These are phyloP conservation scores for Stenchaetothrips biformis DNA, from an alignment of 2,888 invertebrate genomes.

Conservation along the genomic window DNA sequence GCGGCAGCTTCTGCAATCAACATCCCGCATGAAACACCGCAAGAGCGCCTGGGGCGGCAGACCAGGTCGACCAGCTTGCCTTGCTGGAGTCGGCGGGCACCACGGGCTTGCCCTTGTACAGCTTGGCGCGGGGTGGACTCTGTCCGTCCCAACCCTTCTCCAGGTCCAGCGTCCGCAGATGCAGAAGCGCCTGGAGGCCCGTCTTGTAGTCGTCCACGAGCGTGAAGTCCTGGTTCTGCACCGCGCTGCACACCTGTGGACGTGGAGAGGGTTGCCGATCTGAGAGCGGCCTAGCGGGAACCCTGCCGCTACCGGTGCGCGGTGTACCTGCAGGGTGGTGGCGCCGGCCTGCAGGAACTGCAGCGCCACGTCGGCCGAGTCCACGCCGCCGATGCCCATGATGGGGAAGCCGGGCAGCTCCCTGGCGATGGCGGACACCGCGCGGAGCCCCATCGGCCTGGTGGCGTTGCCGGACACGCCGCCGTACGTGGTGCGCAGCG, in stretches of 20 bases:
- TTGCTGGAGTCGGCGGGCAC: slow-evolving; percentile 61
- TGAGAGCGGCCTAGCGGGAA: not conserved
- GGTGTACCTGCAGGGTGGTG: slow-evolving; percentile 74
- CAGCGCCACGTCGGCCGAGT: slow-evolving; percentile 91
- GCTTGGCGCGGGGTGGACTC: slow-evolving; percentile 81
- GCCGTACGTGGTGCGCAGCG: slow-evolving; percentile 85
- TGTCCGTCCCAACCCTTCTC: slow-evolving; percentile 84
- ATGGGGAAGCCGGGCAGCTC: slow-evolving; percentile 85
- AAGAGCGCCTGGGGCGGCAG: too few species aligned
- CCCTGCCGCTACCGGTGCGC: not conserved
- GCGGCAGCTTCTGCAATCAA: slow-evolving; percentile 64
- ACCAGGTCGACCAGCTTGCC: slow-evolving; percentile 49
- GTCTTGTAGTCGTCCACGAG: slow-evolving; percentile 90
- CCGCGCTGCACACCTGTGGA: slow-evolving; percentile 82
- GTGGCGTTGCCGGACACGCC: slow-evolving; percentile 93
- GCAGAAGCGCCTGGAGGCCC: slow-evolving; percentile 81
- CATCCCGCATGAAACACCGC: slow-evolving; percentile 2
- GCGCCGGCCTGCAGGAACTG: slow-evolving; percentile 94
- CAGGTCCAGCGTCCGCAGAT: slow-evolving; percentile 64
- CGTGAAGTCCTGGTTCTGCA: slow-evolving; percentile 98
- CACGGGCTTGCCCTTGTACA: slow-evolving; percentile 90
- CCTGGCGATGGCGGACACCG: slow-evolving; percentile 82
- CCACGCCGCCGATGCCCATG: slow-evolving; percentile 94
- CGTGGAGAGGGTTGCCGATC: slow-evolving; percentile 29
- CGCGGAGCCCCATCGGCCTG: slow-evolving; percentile 86